Evolutionary conservation across 2,888 invertebrate genomes (phyloP), one percentile per base, ranked within the genome.

Genomic region (Hirtodrosophila duncani): DNA sequence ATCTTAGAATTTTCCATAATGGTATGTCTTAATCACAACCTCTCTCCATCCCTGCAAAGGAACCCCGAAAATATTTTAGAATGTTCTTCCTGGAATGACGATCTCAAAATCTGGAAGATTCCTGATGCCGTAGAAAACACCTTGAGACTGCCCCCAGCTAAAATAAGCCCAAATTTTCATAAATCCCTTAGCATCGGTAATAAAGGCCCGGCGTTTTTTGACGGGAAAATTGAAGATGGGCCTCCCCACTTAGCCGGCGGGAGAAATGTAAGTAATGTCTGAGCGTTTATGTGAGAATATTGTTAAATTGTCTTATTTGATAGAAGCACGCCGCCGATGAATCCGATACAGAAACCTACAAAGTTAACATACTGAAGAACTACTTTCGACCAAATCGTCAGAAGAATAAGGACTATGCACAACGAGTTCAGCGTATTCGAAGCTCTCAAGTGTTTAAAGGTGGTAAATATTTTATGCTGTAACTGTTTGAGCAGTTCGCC

Each of bases 51-150:
- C n/a, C n/a, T n/a, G n/a, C n/a, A n/a, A n/a, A 91, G 91, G 84
- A 92, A 94, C 85, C 84, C 94, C 24, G 93, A 94, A 45, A 86
- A 87, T 37, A 89, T 95, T 14, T 91, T 92, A 81, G 87, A 89
- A 38, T 90, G 91, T 56, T 90, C 93, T 0, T 81, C 89, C 30
- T 95, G 94, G 94, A 91, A 92, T 77, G 94, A 94, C 51, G 93
- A 94, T 48, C 86, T 89, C 1, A 90, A 91, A 70, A 88, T 88
- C 41, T 94, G 93, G 91, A 89, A 89, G 74, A 82, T 95, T 43
- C 94, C 94, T 0, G 92, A 92, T 55, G 81, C 93, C 38, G 84
- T 89, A 3, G 88, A 91, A 27, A 89, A 89, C 20, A 88, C 91
- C 53, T 91, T 92, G 0, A 91, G 91, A 79, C 86, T 94, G 38